Base-by-base conservation (phyloP, 2,113 vertebrate species). In the Progne subis region DNA sequence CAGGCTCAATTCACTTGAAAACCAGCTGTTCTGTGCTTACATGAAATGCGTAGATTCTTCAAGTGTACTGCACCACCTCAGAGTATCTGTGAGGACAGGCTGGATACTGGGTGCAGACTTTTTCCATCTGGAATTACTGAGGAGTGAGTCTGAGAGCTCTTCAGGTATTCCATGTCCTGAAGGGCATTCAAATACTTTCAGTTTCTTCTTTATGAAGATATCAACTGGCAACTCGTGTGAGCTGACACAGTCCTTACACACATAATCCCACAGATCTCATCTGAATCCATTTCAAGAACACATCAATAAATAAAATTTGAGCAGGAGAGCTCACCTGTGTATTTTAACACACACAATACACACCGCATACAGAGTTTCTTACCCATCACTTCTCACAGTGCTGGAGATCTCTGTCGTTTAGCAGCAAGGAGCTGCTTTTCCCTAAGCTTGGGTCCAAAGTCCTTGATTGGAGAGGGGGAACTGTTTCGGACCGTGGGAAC, bases 311-410 rank as follows among this genome's bases (percentile, higher is more conserved):
- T 34, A 43, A 34, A 44, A 69, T 32, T 8, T 9, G 26, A 77
- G 17, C n/a, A 46, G 64, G 17, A 67, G 34, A 78, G 28, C 32
- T 56, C 13, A 68, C 8, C 25, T 18, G 12, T 0, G 0, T 31
- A 21, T 71, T 46, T 70, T 75, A 90, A 57, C 32, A 79, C 53
- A 18, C 34, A 28, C 3, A 18, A 24, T 37, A 37, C 24, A 18
- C 49, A 14, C 5, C 32, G 15, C 39, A 8, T 9, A 55, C 8
- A 17, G n/a, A 60, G 34, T 55, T 84, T 92, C 2, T 20, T 20
- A 50, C 52, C 56, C 75, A 44, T 29, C 56, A 39, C 20, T 67
- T 70, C 13, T 59, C 34, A n/a, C 4, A 4, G 7, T 55, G 28
- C 12, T 37, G 25, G 52, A 43, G 14, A 49, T 18, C 11, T 70